Base-by-base conservation (phyloP, 2,113 vertebrate genomes). In the Centropus unirufus region DNA sequence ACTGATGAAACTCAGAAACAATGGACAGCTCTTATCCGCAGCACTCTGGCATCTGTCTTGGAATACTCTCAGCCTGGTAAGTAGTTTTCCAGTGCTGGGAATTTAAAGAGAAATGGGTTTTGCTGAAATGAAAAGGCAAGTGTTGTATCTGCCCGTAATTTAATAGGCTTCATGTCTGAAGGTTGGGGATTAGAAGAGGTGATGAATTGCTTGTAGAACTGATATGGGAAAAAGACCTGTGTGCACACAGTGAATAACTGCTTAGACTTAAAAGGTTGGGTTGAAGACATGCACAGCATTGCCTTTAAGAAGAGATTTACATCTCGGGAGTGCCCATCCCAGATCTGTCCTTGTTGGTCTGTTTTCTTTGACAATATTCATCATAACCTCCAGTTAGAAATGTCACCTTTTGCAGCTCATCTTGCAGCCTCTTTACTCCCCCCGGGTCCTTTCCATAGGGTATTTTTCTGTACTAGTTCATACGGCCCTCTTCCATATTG, bases 21-120 rank as follows among this genome's bases (percentile, higher is more conserved):
- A 93, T 99, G 99, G 99, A 99, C 98, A 23, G 97, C 98, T 92
- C 98, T 99, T n/a, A 98, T 99, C 77, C 98, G 99, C 61, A 99
- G 99, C 96, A 99, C 98, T 58, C 97, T 99, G 82, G 99, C 99
- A 7, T 99, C 99, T 64, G 98, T 99, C 46, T 97, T 99, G 30
- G 99, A 99, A 91, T 98, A 99, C 94, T 98, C 99, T 3, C 98
- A 99, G 87, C 98, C 99, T 97, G 99, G 99, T 99, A 97, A 97
- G 80, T 77, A 19, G 27, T 66, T 93, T 87, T 18, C 30, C n/a
- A 42, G n/a, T 64, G 39, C 17, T 76, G 14, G 14, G 83, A 44
- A 72, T n/a, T 84, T 87, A 13, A 49, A 49, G 24, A 69, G 61
- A 84, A 80, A 21, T 26, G 5, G 6, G 9, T 27, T 83, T 85